Percentiles rank a stretch among this genome's conserved stretches.
phyloP scores from a whole-genome alignment of 2,797 vertebrate genomes.

The Dicrostonyx torquatus region DNA sequence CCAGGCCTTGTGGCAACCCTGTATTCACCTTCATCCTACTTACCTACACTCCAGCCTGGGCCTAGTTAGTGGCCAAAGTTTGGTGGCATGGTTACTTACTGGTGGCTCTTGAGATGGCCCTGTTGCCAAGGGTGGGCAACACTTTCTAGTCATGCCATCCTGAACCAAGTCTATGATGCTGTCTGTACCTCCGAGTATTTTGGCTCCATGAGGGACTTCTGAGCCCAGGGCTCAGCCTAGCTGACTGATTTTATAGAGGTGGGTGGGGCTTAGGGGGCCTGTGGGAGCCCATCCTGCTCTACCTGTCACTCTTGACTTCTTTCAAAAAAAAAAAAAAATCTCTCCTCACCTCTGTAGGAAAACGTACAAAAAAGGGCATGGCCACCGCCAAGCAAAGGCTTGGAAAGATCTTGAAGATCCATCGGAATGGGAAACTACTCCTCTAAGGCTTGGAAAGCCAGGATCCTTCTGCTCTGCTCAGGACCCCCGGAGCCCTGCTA shows the following conservation, averaged over 20 bases:
- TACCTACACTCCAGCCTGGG: neutral
- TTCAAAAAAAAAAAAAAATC: neutral
- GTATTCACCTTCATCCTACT: neutral
- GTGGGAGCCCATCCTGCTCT: neutral
- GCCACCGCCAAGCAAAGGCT: constrained; percentile 99
- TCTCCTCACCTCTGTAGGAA: constrained; percentile 87
- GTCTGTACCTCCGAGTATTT: neutral
- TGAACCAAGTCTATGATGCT: neutral
- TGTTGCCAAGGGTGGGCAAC: neutral
- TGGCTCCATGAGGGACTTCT: neutral
- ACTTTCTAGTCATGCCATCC: accelerated
- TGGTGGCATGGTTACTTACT: neutral
- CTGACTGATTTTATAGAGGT: neutral
- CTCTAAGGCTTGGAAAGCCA: constrained; percentile 91
- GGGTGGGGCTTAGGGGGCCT: neutral
- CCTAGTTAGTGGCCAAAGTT: neutral
- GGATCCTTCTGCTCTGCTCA: constrained; percentile 83
- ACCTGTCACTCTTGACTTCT: constrained; percentile 17
- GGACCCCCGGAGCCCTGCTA: constrained; percentile 84
- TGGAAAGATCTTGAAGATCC: constrained; percentile 99
- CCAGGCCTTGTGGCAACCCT: neutral
- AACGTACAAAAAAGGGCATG: constrained; percentile 99
- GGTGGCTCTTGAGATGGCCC: neutral
- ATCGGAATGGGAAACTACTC: constrained; percentile 98
- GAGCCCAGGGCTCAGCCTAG: neutral